Evolutionary conservation across 2,888 invertebrate genomes (phyloP).

Genomic region (Acrobasis repandana): DNA sequence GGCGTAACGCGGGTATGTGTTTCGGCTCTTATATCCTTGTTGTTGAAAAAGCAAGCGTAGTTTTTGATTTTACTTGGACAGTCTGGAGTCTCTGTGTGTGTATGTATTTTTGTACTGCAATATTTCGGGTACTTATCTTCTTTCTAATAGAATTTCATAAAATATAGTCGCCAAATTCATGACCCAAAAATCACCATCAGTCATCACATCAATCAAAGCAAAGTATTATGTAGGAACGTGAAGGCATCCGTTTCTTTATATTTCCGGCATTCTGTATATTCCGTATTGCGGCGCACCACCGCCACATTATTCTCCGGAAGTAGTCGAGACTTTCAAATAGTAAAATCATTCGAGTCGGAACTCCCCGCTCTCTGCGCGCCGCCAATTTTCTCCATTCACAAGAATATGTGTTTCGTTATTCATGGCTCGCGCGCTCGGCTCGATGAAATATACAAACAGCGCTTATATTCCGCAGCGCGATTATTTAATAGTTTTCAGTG

Average conservation of each 20-base stretch:
- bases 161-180: too few relatives aligned
- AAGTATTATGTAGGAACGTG: too few relatives aligned
- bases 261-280: background rate
- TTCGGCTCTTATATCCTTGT: too few relatives aligned
- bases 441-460: constrained; percentile 9
- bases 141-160: too few relatives aligned
- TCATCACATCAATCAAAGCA: too few relatives aligned
- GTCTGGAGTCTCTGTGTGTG: too few relatives aligned
- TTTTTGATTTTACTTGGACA: too few relatives aligned
- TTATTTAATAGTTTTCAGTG: constrained; percentile 11
- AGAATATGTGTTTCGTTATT: constrained; percentile 19
- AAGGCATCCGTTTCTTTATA: background rate
- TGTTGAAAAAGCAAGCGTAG: too few relatives aligned
- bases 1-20: too few relatives aligned
- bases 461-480: constrained; percentile 3
- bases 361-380: constrained; percentile 1
- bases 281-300: background rate
- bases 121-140: too few relatives aligned
- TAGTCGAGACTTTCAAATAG: constrained; percentile 13
- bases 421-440: constrained; percentile 4
- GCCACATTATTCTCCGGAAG: constrained; percentile 8
- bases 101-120: too few relatives aligned
- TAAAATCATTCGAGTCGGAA: constrained; percentile 12
- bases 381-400: constrained; percentile 15
- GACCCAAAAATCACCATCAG: too few relatives aligned